Conservation (phyloP, 2,113 vertebrate species). For the Epinephelus fuscoguttatus region DNA sequence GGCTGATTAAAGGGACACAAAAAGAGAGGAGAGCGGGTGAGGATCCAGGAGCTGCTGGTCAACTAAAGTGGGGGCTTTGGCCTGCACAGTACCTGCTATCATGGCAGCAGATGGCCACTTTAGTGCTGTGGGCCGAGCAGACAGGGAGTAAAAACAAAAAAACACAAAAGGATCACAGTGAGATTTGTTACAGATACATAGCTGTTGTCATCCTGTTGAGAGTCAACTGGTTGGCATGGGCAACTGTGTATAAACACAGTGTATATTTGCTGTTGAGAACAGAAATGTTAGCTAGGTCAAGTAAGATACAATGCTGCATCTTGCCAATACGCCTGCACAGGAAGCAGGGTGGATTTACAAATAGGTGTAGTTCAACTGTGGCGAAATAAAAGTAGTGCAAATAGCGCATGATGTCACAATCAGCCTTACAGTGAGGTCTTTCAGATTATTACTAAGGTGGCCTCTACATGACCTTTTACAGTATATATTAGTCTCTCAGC, state of each 20-base stretch:
- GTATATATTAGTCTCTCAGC: background rate
- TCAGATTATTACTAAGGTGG: conserved; percentile 27
- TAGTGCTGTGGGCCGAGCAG: conserved; percentile 50
- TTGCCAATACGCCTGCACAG: background rate
- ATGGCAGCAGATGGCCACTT: conserved; percentile 75
- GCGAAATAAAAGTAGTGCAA: conserved; percentile 45
- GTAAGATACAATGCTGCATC: background rate
- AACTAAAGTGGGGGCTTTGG: conserved; percentile 14
- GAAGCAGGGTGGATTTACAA: conserved; percentile 28
- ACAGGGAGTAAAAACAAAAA: conserved; percentile 38
- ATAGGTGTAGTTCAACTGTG: conserved; percentile 18
- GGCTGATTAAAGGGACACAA: conserved; percentile 29
- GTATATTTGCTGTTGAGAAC: background rate
- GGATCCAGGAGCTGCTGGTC: conserved; percentile 21
- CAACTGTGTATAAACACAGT: conserved; percentile 14
- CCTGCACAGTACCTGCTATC: conserved; percentile 64
- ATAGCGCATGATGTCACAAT: conserved; percentile 49
- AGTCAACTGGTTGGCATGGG: conserved; percentile 35
- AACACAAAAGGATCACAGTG: conserved; percentile 51
- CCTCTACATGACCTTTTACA: conserved; percentile 28
- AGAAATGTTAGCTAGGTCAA: background rate
- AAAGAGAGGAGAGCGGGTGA: conserved; percentile 16
- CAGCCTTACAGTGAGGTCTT: conserved; percentile 2
- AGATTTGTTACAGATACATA: conserved; percentile 31
- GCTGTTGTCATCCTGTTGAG: conserved; percentile 22